These are phyloP conservation scores for Anastatus disparis DNA, from an alignment of 1,140 invertebrate species.

Conservation along the genomic window DNA sequence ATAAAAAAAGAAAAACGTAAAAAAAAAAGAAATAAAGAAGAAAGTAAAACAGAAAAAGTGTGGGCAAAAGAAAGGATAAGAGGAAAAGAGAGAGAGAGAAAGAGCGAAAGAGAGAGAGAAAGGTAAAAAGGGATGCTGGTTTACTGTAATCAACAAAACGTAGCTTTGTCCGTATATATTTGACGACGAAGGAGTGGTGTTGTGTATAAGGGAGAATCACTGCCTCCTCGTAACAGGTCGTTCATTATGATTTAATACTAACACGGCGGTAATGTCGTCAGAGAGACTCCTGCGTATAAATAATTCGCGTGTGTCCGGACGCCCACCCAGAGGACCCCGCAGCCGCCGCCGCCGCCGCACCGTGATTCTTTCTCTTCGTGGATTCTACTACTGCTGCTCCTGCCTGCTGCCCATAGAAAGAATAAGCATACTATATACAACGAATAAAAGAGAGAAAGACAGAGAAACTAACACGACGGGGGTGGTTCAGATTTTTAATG, in stretches of 20 bases:
- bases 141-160: slow-evolving; percentile 47
- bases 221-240: slow-evolving; percentile 63
- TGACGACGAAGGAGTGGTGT: slow-evolving; percentile 50
- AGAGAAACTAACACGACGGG: slow-evolving; percentile 31
- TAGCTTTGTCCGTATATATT: slow-evolving; percentile 38
- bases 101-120: not conserved
- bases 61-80: not conserved
- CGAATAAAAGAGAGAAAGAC: slow-evolving; percentile 31
- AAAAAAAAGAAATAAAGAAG: not conserved
- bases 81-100: not conserved
- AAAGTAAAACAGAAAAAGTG: too few species aligned
- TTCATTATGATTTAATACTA: slow-evolving; percentile 69
- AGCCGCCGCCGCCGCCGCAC: too few species aligned
- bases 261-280: slow-evolving; percentile 68
- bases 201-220: slow-evolving; percentile 47
- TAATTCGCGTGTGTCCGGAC: slow-evolving; percentile 67
- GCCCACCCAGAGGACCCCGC: slow-evolving; percentile 63
- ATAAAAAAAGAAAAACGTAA: too few species aligned
- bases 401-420: slow-evolving; percentile 50
- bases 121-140: not conserved
- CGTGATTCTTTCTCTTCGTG: too few species aligned
- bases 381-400: too few species aligned
- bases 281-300: slow-evolving; percentile 67
- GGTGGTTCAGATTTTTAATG: slow-evolving; percentile 58
- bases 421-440: slow-evolving; percentile 27